Conservation (phyloP, 2,797 vertebrate genomes). For the Clamator glandarius region DNA sequence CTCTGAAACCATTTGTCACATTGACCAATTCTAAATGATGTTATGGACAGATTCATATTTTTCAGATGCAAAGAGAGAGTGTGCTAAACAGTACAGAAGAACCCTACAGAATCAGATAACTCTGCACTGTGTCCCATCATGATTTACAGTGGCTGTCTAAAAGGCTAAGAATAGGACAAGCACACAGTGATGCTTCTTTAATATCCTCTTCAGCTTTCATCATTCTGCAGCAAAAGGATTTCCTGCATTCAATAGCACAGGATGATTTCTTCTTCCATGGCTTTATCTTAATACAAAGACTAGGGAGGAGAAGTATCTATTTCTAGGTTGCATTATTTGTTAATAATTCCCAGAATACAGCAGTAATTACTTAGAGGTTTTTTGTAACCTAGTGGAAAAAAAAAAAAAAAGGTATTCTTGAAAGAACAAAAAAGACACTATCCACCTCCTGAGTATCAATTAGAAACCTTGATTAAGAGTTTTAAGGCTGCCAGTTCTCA, state of each 20-base stretch:
- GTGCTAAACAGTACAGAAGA: neutral
- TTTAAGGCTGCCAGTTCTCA: neutral
- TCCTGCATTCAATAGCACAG: neutral
- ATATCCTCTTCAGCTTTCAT: neutral
- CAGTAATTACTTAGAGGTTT: neutral
- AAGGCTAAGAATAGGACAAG: neutral
- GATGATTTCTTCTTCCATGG: conserved; percentile 9
- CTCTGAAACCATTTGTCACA: neutral
- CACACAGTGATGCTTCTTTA: neutral
- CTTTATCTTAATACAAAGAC: neutral
- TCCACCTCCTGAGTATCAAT: neutral
- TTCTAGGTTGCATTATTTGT: neutral
- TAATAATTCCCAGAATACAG: neutral
- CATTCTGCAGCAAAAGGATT: neutral
- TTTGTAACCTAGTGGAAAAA: neutral
- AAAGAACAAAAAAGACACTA: neutral
- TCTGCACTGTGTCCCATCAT: neutral
- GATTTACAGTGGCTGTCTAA: neutral
- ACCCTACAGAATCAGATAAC: neutral
- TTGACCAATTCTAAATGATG: neutral
- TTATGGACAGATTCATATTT: neutral
- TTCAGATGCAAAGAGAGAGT: neutral
- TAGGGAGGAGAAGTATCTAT: neutral
- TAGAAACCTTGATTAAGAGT: neutral
- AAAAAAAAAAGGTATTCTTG: neutral